These are phyloP conservation scores for Luscinia luscinia DNA, from an alignment of 2,797 vertebrate genomes.

Conservation along the genomic window DNA sequence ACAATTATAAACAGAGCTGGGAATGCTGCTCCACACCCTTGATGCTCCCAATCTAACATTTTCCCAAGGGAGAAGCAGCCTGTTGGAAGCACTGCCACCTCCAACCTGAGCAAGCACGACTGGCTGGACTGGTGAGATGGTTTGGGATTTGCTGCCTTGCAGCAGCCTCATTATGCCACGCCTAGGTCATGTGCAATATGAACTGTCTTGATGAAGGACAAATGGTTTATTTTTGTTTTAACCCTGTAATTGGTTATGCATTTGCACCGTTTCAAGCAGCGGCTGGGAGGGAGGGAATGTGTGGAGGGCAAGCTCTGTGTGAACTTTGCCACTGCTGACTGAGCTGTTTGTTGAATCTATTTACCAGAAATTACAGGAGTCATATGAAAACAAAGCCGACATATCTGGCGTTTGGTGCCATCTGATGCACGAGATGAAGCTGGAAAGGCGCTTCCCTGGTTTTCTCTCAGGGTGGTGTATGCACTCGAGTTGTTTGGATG, in stretches of 20 bases:
- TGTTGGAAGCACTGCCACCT: background rate
- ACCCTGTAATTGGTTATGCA: background rate
- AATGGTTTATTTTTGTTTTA: conserved; percentile 34
- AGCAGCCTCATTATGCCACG: background rate
- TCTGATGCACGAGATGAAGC: background rate
- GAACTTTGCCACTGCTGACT: background rate
- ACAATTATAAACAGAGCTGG: background rate
- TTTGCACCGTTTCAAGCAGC: background rate
- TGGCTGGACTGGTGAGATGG: conserved; percentile 6
- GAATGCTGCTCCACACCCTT: background rate
- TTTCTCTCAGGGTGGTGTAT: background rate
- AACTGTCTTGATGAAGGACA: conserved; percentile 30
- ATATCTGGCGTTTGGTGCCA: background rate
- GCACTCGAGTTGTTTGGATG: background rate
- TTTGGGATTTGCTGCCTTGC: background rate
- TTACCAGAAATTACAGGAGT: background rate
- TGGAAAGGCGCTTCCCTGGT: background rate
- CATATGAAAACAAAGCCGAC: background rate
- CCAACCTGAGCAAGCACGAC: background rate
- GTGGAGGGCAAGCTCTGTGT: background rate
- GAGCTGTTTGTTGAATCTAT: background rate
- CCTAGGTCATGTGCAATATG: background rate
- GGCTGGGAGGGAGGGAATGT: background rate
- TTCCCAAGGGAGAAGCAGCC: background rate
- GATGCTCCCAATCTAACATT: background rate